These are phyloP conservation scores for Saturnia pavonia DNA, from an alignment of 2,888 invertebrate genomes.

Conservation along the genomic window DNA sequence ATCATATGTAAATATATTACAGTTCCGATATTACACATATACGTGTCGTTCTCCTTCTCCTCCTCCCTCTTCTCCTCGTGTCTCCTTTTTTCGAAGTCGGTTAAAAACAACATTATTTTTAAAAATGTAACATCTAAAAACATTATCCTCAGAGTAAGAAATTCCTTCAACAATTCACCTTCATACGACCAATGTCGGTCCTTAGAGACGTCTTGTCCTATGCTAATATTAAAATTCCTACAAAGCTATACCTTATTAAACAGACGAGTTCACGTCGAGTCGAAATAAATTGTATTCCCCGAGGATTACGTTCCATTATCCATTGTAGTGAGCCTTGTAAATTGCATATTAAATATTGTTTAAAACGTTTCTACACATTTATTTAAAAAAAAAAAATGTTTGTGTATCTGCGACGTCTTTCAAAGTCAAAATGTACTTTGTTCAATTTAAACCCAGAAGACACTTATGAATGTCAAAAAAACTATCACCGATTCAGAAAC, in stretches of 20 bases:
- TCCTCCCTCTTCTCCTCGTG: too few relatives aligned
- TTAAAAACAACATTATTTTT: too few relatives aligned
- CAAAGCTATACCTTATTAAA: background rate
- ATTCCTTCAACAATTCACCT: background rate
- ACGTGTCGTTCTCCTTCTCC: too few relatives aligned
- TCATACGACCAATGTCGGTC: background rate
- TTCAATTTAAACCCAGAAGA: too few relatives aligned
- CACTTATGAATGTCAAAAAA: too few relatives aligned
- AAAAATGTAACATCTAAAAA: background rate
- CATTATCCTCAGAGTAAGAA: background rate
- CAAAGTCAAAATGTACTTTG: too few relatives aligned
- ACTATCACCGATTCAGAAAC: too few relatives aligned
- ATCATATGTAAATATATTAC: too few relatives aligned
- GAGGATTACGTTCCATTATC: conserved; percentile 28
- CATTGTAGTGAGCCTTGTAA: conserved; percentile 17
- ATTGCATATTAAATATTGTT: background rate
- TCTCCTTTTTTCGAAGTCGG: too few relatives aligned
- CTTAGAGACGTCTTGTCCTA: conserved; percentile 6
- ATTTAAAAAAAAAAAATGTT: background rate
- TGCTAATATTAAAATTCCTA: conserved; percentile 9
- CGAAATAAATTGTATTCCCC: conserved; percentile 28
- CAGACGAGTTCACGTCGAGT: conserved; percentile 23
- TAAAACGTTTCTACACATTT: background rate
- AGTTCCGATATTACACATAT: too few relatives aligned
- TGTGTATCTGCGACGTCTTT: background rate